These are phyloP conservation scores for Drosophila tripunctata DNA, from an alignment of 2,888 invertebrate genomes.

Conservation along the genomic window DNA sequence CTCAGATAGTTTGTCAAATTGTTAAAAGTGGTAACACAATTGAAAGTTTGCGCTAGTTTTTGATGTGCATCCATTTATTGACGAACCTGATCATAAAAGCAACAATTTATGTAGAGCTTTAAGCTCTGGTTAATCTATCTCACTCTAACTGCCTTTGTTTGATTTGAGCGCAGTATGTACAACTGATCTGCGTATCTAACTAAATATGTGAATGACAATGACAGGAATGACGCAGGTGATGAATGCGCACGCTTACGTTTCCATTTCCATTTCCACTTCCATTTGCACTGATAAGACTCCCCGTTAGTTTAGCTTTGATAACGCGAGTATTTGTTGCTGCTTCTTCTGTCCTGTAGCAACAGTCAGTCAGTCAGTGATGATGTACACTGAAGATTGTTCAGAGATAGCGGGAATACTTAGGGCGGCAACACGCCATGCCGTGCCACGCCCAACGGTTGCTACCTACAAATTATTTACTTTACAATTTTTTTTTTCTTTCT, in stretches of 20 bases:
- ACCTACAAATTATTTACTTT: slow-evolving; percentile 39
- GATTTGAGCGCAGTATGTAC: no score
- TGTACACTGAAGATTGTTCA: slow-evolving; percentile 12
- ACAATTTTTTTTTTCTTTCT: background rate
- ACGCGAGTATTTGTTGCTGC: background rate
- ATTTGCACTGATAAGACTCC: slow-evolving; percentile 13
- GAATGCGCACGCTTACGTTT: slow-evolving; percentile 18
- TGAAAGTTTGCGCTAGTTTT: no score
- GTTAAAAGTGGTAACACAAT: no score
- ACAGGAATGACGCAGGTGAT: slow-evolving; percentile 42
- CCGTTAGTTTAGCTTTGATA: slow-evolving; percentile 8
- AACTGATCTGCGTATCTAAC: background rate
- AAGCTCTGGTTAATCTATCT: no score
- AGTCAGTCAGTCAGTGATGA: slow-evolving; percentile 2
- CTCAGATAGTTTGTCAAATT: no score
- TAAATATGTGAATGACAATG: slow-evolving; percentile 22
- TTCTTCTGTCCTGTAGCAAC: slow-evolving; percentile 10
- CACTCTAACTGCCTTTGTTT: no score
- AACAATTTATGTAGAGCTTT: no score
- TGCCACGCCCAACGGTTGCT: slow-evolving; percentile 51
- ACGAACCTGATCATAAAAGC: no score
- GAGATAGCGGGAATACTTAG: slow-evolving; percentile 11
- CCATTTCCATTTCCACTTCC: background rate
- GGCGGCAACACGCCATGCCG: slow-evolving; percentile 52
- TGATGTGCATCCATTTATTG: no score